Evolutionary conservation across 2,888 invertebrate species (phyloP).

Genomic region (Darwinula stevensoni): DNA sequence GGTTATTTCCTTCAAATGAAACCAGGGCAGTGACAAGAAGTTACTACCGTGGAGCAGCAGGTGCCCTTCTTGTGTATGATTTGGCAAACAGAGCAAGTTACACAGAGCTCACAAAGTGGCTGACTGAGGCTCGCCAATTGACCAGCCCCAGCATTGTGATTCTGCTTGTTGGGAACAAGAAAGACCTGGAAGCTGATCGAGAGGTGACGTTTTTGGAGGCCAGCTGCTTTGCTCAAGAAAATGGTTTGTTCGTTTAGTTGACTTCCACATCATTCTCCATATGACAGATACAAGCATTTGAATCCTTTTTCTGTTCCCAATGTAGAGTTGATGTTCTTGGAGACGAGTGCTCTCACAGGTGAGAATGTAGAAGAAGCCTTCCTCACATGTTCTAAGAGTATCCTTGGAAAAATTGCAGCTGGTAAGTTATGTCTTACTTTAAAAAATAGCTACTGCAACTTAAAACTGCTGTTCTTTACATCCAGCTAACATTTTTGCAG

Average conservation of each 20-base stretch:
- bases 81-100: slow-evolving; percentile 21
- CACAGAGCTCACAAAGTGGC: slow-evolving; percentile 23
- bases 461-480: too few species aligned
- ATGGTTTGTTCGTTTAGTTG: slow-evolving; percentile 24
- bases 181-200: slow-evolving; percentile 43
- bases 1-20: slow-evolving; percentile 11
- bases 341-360: slow-evolving; percentile 52
- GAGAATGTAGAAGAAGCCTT: slow-evolving; percentile 62
- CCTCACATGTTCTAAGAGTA: slow-evolving; percentile 48
- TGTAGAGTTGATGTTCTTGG: slow-evolving; percentile 44
- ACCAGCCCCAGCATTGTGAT: slow-evolving; percentile 55
- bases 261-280: too few species aligned
- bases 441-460: too few species aligned
- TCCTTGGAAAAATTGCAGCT: slow-evolving; percentile 50
- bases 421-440: too few species aligned
- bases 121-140: slow-evolving; percentile 43
- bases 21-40: slow-evolving; percentile 34
- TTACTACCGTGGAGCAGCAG: slow-evolving; percentile 32
- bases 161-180: slow-evolving; percentile 48
- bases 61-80: slow-evolving; percentile 21
- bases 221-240: slow-evolving; percentile 53
- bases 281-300: too few species aligned
- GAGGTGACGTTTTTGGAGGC: slow-evolving; percentile 56
- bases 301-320: too few species aligned
- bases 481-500: too few species aligned